These are phyloP conservation scores for Ameiurus melas DNA, from an alignment of 2,113 vertebrate species.

Conservation along the genomic window DNA sequence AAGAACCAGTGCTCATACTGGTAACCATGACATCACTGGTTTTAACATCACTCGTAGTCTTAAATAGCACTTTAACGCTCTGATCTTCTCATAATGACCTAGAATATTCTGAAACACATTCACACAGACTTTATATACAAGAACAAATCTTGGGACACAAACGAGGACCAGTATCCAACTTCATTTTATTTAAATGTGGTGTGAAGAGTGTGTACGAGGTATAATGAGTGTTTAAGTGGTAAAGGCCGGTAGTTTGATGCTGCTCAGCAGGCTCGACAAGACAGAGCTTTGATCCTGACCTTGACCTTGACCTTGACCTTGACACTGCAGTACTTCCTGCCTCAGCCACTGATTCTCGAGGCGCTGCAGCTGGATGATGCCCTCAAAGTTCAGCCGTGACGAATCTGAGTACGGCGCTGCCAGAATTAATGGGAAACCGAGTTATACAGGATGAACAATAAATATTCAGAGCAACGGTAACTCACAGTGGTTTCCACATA, in stretches of 20 bases:
- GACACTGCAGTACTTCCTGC: conserved; percentile 66
- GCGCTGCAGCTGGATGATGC: conserved; percentile 80
- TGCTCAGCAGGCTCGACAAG: conserved; percentile 13
- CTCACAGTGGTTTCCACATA: not conserved
- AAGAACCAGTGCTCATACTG: conserved; percentile 4
- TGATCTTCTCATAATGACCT: conserved; percentile 2
- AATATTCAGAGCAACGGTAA: not conserved
- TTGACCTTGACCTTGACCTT: conserved; percentile 56
- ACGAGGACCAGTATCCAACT: not conserved
- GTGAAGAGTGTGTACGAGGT: not conserved
- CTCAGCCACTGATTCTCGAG: conserved; percentile 75
- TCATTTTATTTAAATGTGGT: too few species aligned
- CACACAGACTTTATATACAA: not conserved
- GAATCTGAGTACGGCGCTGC: not conserved
- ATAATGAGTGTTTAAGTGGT: not conserved
- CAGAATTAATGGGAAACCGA: not conserved
- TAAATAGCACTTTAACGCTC: conserved; percentile 8
- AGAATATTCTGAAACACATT: not conserved
- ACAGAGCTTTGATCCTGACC: conserved; percentile 14
- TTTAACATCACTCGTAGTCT: not conserved
- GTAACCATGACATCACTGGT: conserved; percentile 9
- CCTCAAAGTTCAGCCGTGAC: conserved; percentile 67
- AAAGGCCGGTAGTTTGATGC: conserved; percentile 60
- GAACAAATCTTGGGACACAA: not conserved
- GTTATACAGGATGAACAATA: not conserved